Conservation (phyloP, 2,888 invertebrate species). For the Cynaeus angustus region DNA sequence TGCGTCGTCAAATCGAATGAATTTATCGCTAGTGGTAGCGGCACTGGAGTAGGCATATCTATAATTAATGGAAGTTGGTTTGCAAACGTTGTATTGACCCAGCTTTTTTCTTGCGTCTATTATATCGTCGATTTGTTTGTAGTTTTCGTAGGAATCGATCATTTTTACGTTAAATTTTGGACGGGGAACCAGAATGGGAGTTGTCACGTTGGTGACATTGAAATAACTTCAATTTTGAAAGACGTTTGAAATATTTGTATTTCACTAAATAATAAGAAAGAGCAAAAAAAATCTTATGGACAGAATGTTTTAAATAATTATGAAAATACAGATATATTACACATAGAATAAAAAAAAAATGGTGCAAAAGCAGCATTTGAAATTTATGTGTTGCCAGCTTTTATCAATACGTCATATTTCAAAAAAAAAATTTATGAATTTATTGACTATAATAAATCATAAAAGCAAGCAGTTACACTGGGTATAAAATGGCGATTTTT, state of each 20-base stretch:
- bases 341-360: too few relatives aligned
- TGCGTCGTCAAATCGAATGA: constrained; percentile 59
- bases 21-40: constrained; percentile 52
- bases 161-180: constrained; percentile 55
- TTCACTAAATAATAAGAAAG: background rate
- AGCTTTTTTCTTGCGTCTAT: constrained; percentile 67
- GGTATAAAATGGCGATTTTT: too few relatives aligned
- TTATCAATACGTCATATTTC: too few relatives aligned
- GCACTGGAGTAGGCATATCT: constrained; percentile 63
- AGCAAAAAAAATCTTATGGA: too few relatives aligned
- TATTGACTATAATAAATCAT: too few relatives aligned
- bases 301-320: too few relatives aligned
- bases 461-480: too few relatives aligned
- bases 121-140: constrained; percentile 68
- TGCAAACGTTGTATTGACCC: constrained; percentile 67
- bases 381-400: too few relatives aligned
- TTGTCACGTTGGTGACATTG: constrained; percentile 21
- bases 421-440: too few relatives aligned
- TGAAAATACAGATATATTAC: too few relatives aligned
- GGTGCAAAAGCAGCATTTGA: too few relatives aligned
- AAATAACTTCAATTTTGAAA: background rate
- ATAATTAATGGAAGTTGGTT: constrained; percentile 54
- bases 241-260: background rate
- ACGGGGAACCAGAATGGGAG: background rate
- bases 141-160: constrained; percentile 57